Evolutionary conservation across 2,113 vertebrate species (phyloP).

Genomic region (Channa maculata): DNA sequence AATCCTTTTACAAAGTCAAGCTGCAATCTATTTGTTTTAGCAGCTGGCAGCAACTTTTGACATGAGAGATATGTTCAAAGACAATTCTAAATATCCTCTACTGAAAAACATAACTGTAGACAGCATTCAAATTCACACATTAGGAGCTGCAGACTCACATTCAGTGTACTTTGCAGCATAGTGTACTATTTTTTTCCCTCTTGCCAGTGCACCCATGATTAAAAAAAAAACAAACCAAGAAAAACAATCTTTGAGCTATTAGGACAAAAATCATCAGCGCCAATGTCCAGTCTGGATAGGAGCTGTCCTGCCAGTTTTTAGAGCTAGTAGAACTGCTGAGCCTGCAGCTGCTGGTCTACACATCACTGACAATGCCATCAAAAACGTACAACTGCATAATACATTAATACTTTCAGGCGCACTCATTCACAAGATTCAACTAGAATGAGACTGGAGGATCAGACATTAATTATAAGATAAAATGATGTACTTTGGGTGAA

Average conservation of each 20-base stretch:
- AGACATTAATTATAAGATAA: constrained; percentile 17
- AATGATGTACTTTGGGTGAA: constrained; percentile 6
- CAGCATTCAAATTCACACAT: background rate
- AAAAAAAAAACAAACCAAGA: background rate
- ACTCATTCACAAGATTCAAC: background rate
- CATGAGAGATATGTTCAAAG: constrained; percentile 12
- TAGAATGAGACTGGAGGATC: background rate
- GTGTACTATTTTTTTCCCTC: background rate
- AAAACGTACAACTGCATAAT: constrained; percentile 1
- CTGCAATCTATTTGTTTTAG: constrained; percentile 50
- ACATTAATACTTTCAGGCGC: background rate
- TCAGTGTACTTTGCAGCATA: background rate
- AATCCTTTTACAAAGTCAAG: constrained; percentile 41
- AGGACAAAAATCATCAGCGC: constrained; percentile 17
- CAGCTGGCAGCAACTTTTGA: constrained; percentile 24
- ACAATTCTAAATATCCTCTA: background rate
- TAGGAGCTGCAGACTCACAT: background rate
- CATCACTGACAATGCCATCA: constrained; percentile 32
- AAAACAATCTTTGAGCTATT: constrained; percentile 24
- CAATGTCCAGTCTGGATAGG: constrained; percentile 21
- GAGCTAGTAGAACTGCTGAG: constrained; percentile 57
- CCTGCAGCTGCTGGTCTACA: constrained; percentile 41
- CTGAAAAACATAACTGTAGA: constrained; percentile 23
- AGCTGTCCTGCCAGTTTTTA: constrained; percentile 31
- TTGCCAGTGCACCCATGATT: background rate